Evolutionary conservation across 2,888 invertebrate genomes (phyloP).

Genomic region (Hymenopus coronatus): DNA sequence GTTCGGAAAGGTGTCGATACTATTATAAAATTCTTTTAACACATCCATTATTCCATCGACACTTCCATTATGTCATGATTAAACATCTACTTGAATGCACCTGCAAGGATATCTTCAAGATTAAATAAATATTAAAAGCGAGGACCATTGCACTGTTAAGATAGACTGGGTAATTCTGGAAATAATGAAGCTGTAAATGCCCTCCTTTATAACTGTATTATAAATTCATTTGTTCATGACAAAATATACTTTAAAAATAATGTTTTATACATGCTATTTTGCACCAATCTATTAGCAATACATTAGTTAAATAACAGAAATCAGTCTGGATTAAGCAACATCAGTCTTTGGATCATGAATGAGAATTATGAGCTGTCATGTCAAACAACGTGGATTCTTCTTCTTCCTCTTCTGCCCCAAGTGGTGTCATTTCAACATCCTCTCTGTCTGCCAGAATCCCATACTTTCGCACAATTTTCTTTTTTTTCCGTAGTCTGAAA

Average conservation of each 20-base stretch:
- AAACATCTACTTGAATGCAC: no score
- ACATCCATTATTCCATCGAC: no score
- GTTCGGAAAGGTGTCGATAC: no score
- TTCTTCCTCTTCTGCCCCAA: constrained; percentile 49
- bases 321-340: background rate
- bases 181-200: background rate
- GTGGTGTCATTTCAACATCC: constrained; percentile 49
- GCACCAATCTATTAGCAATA: background rate
- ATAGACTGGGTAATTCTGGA: background rate
- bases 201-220: background rate
- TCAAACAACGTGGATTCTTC: constrained; percentile 49
- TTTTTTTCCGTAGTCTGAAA: constrained; percentile 44
- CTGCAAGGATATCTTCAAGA: no score
- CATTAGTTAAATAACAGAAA: background rate
- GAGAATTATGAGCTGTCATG: background rate
- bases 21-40: no score
- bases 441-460: constrained; percentile 48
- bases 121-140: no score
- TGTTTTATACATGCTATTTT: background rate
- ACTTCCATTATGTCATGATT: no score
- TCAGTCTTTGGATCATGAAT: background rate
- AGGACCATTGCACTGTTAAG: background rate
- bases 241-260: background rate
- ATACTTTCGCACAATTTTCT: constrained; percentile 47
- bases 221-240: background rate